Conservation (phyloP, 2,797 vertebrate species). For the Sebastes minor region DNA sequence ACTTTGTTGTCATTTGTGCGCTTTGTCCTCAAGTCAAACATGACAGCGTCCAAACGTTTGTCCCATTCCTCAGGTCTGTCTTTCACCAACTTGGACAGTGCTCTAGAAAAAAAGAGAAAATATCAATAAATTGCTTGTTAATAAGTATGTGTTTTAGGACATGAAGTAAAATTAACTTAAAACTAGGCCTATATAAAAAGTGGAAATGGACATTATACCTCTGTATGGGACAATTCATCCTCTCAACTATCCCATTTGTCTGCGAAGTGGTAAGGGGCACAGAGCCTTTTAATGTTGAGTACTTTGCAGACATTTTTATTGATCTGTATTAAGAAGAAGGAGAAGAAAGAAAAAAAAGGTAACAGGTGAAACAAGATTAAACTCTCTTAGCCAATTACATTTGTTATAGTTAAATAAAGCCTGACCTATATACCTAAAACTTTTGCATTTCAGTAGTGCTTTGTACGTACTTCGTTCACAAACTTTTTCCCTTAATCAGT, state of each 20-base stretch:
- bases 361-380: background rate
- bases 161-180: background rate
- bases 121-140: background rate
- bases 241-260: background rate
- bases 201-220: background rate
- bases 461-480: background rate
- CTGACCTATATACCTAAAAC: background rate
- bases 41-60: background rate
- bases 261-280: background rate
- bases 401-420: background rate
- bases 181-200: background rate
- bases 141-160: background rate
- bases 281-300: background rate
- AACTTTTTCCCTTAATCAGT: background rate
- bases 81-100: background rate
- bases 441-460: background rate
- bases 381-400: background rate
- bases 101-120: background rate
- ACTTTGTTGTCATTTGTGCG: too few relatives aligned
- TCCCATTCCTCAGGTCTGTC: background rate
- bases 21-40: background rate
- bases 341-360: background rate
- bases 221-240: background rate
- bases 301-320: background rate
- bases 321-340: background rate